Percentiles rank a stretch among this genome's conserved stretches.
Evolutionary conservation across 2,888 invertebrate genomes (phyloP).

Genomic region (Leptarthrus brevirostris): DNA sequence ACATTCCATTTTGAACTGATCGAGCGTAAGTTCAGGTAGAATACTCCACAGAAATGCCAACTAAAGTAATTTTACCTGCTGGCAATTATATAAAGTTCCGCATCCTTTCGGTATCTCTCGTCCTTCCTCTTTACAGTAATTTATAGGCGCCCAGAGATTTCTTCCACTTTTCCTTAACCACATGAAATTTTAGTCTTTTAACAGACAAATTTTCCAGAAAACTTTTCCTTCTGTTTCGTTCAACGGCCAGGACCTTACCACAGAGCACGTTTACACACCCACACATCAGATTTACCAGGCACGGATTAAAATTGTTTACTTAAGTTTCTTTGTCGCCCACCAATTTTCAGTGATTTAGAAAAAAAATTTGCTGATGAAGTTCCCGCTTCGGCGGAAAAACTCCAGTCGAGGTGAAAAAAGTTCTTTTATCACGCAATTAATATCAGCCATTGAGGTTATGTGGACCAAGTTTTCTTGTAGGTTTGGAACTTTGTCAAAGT

Average conservation of each 20-base stretch:
- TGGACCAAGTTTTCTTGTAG: background rate
- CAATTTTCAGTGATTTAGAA: too few relatives aligned
- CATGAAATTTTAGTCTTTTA: background rate
- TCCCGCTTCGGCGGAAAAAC: background rate
- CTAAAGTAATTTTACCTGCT: conserved; percentile 23
- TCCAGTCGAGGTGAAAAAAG: conserved; percentile 3
- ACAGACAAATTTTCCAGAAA: background rate
- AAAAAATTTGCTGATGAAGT: background rate
- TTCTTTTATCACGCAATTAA: conserved; percentile 20
- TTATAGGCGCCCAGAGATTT: conserved; percentile 27
- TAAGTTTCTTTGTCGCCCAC: background rate
- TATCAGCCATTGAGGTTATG: background rate
- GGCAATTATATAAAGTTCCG: conserved; percentile 16
- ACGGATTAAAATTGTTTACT: conserved; percentile 25
- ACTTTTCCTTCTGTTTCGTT: background rate
- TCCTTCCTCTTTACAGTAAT: conserved; percentile 8
- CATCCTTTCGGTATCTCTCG: background rate
- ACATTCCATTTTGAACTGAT: too few relatives aligned
- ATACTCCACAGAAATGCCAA: background rate
- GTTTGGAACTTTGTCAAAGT: background rate
- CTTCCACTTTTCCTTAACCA: background rate
- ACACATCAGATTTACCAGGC: background rate
- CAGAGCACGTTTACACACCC: background rate
- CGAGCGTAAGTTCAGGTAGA: too few relatives aligned
- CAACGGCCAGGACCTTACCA: background rate